Base-by-base conservation (phyloP, 2,888 invertebrate species). In the Choristoneura rosaceana region DNA sequence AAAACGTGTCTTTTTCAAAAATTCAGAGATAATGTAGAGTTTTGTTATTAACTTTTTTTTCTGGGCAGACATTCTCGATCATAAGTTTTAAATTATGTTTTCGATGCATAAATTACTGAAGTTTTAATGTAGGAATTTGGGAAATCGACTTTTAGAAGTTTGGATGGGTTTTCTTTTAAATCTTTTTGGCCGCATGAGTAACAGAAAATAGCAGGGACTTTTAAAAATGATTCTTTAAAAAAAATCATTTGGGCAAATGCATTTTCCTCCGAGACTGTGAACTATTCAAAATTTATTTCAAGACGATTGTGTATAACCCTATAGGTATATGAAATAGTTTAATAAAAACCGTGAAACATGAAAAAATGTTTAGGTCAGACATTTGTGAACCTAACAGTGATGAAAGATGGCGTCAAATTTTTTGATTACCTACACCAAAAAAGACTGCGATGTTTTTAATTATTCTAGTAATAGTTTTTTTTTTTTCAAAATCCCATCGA, bases 1-100 rank as follows among this genome's bases (percentile, higher is more conserved):
- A 80, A 86, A 84, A 88, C 91, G 88, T 88, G 90, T 90, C 90
- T 85, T 89, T 86, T 82, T 76, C 78, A 75, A 84, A 86, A 84
- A 83, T 83, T 81, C 67, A 74, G 82, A 84, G 83, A 87, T 87
- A 87, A 89, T 87, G 82, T 82, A 83, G 74, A 34, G 2, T 82
- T 83, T 85, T 82, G 83, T 84, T 82, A 79, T 77, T 75, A 71
- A 76, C 73, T 78, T 79, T 80, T 78, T 78, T 55, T 76, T 74
- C 74, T 62, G 25, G 55, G 58, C 76, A 76, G 58, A 58, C 47
- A 67, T 59, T 70, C 75, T 75, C 75, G 76, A 76, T 76, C 75
- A 76, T 77, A 75, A 73, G 60, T 52, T 67, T 74, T 50, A 45
- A 74, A 74, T 73, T 75, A 64, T 74, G 25, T 63, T 71, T 71